Conservation (phyloP, 2,888 invertebrate species). For the Crematogaster levior region DNA sequence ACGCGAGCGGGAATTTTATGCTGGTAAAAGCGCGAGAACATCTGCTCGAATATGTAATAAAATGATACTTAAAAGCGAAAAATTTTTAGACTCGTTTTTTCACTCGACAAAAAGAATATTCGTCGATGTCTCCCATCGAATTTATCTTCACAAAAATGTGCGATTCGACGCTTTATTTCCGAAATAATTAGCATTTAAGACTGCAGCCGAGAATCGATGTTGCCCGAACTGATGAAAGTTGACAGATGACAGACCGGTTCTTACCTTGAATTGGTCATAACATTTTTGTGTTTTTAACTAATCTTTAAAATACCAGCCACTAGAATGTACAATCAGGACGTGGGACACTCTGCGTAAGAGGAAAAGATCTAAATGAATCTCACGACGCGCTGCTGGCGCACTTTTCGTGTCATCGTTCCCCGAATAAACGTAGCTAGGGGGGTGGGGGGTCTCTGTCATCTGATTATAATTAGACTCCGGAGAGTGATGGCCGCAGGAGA, state of each 20-base stretch:
- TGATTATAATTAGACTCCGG: conserved; percentile 66
- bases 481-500: neutral
- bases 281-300: neutral
- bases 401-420: conserved; percentile 24
- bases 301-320: neutral
- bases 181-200: neutral
- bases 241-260: neutral
- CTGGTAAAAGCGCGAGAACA: neutral
- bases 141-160: neutral
- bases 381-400: neutral
- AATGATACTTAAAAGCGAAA: conserved; percentile 1
- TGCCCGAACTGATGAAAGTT: neutral
- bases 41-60: neutral
- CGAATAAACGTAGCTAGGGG: neutral
- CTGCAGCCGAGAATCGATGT: neutral
- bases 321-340: neutral
- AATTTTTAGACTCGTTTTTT: conserved; percentile 1
- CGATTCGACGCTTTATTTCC: neutral
- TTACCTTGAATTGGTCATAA: neutral
- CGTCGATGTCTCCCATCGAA: neutral
- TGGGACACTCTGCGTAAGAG: neutral
- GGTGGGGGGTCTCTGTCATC: too few relatives aligned
- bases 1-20: neutral
- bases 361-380: neutral
- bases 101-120: neutral